Percentiles rank a stretch among this genome's conserved stretches.
phyloP scores from a whole-genome alignment of 2,113 vertebrate species.

The Felis catus region DNA sequence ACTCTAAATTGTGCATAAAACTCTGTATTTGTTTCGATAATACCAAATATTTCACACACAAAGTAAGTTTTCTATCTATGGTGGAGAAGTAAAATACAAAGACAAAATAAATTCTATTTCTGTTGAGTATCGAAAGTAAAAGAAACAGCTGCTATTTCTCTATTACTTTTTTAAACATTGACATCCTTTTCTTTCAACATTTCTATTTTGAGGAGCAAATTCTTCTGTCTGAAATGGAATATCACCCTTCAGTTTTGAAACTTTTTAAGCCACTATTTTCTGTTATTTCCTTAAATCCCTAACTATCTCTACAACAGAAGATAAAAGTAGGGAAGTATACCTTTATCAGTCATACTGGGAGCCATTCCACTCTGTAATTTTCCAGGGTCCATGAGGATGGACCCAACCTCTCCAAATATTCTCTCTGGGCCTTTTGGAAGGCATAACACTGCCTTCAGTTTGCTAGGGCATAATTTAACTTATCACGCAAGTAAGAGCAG shows the following conservation, averaged over 20 bases:
- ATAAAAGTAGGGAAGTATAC: background rate
- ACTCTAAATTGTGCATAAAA: background rate
- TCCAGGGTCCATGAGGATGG: background rate
- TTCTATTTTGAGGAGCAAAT: constrained; percentile 64
- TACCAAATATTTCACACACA: background rate
- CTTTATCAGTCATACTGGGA: background rate
- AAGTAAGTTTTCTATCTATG: background rate
- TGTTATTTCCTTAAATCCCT: constrained; percentile 10
- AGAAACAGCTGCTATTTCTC: constrained; percentile 62
- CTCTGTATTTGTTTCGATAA: background rate
- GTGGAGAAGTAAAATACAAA: constrained; percentile 32
- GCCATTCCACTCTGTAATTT: background rate
- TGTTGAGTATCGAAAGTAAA: constrained; percentile 37
- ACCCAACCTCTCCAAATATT: background rate
- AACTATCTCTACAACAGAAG: background rate
- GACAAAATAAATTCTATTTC: constrained; percentile 38
- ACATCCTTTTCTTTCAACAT: constrained; percentile 66
- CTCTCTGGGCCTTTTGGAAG: background rate
- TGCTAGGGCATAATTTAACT: background rate
- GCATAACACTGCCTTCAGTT: background rate
- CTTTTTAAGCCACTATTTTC: background rate
- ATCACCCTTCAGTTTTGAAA: background rate
- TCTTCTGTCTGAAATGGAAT: constrained; percentile 19
- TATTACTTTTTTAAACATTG: constrained; percentile 51
- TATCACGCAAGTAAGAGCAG: background rate